Evolutionary conservation across 2,113 vertebrate species (phyloP).

Genomic region (Scortum barcoo): DNA sequence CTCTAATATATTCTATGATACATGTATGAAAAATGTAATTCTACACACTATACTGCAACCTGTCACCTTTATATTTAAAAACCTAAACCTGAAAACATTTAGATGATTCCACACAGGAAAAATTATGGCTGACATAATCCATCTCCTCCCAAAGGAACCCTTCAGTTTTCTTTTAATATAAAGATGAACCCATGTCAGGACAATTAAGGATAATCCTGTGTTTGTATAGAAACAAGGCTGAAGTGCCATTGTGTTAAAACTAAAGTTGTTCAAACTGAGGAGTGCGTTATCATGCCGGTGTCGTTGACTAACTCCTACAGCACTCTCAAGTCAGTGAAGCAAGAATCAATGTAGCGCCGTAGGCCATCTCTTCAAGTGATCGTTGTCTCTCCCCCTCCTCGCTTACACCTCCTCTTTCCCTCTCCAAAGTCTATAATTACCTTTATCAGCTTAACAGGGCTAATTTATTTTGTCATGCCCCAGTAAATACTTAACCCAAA

Average conservation of each 20-base stretch:
- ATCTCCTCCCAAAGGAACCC: no score
- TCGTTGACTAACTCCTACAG: neutral
- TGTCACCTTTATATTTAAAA: neutral
- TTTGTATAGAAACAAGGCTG: neutral
- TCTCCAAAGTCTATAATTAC: constrained; percentile 74
- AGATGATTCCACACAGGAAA: neutral
- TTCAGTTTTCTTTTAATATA: no score
- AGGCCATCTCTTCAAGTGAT: constrained; percentile 36
- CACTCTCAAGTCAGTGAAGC: constrained; percentile 29
- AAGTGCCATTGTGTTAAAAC: neutral
- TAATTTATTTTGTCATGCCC: constrained; percentile 83
- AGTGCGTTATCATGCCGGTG: neutral
- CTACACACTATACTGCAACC: neutral
- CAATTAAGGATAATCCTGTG: neutral
- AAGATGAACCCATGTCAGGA: no score
- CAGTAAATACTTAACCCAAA: constrained; percentile 80
- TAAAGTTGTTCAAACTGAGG: neutral
- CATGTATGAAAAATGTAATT: neutral
- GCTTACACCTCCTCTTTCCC: constrained; percentile 6
- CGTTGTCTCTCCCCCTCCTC: neutral
- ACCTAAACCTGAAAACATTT: neutral
- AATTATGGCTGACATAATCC: no score
- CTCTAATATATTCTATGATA: neutral
- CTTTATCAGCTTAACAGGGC: constrained; percentile 79
- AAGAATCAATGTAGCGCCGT: constrained; percentile 1